Base-by-base conservation (phyloP, 2,113 vertebrate genomes). In the Caretta caretta region DNA sequence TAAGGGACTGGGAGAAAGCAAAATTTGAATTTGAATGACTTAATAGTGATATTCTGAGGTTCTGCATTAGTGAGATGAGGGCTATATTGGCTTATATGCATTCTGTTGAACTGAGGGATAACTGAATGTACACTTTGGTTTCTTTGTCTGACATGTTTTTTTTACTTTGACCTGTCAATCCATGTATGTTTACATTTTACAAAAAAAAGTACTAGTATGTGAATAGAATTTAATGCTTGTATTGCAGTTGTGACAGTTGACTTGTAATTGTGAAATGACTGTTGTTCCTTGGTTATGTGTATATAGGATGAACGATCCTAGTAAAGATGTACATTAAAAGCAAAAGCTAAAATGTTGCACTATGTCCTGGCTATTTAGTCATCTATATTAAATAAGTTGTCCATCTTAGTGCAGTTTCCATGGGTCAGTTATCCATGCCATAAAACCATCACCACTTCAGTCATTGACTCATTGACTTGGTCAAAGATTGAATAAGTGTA, bases 351-450 rank as follows among this genome's bases (percentile, higher is more conserved):
- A 38, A 20, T 22, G 35, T 72, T 38, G 35, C 35, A 38, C 31
- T 38, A 19, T n/a, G 19, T 38, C 35, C n/a, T 72, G 65, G 65
- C 65, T 72, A 10, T 72, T 19, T 72, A 38, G 65, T 38, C 13
- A 72, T 38, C n/a, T 72, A n/a, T 72, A 38, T 48, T 59, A 50
- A 79, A 0, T 4, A 80, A 92, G 12, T 50, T 50, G 42, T 20
- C 88, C 27, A 1, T 5, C 92, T 90, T 90, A 9, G 84, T 87
- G 90, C 25, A 42, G 2, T 93, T 35, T n/a, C 31, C 49, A 76
- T 79, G 49, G 48, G 51, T 79, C 90, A 95, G 91, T 93, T 78
- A 57, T 42, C 57, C 51, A 72, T 16, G 84, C 83, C 53, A 35
- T 49, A 50, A 62, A 65, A 84, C 22, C 12, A 12, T 24, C 9